Conservation (phyloP, 2,113 vertebrate species). For the Pogonocichla stellata region DNA sequence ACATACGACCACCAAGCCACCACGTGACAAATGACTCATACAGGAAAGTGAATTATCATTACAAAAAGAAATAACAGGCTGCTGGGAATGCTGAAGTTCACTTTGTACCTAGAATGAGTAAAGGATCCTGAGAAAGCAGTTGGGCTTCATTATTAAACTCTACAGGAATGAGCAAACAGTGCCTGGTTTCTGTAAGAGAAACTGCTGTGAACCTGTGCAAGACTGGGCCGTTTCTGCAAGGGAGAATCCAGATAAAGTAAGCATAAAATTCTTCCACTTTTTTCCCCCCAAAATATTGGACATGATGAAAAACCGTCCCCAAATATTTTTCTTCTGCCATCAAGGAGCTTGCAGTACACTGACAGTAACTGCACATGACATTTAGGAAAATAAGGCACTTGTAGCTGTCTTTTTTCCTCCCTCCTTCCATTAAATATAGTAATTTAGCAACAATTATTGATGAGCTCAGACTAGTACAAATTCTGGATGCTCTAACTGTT, state of each 20-base stretch:
- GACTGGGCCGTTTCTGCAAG: background rate
- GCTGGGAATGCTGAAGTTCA: background rate
- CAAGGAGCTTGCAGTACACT: background rate
- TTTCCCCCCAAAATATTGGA: background rate
- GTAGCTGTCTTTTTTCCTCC: background rate
- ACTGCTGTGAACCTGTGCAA: background rate
- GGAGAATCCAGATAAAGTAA: background rate
- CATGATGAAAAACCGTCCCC: background rate
- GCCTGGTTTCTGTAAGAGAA: background rate
- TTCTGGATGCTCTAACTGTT: background rate
- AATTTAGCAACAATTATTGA: background rate
- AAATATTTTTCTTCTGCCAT: background rate
- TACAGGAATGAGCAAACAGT: background rate
- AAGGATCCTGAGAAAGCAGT: conserved; percentile 4
- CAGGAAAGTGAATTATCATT: background rate
- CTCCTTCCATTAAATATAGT: background rate
- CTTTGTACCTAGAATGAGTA: conserved; percentile 15
- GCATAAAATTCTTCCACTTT: background rate
- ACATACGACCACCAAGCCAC: conserved; percentile 95
- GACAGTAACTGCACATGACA: background rate
- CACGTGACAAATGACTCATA: conserved; percentile 65
- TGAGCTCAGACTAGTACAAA: background rate
- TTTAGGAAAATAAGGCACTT: background rate
- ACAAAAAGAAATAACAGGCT: background rate
- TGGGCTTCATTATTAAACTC: background rate